Evolutionary conservation across 2,888 invertebrate genomes (phyloP).

Genomic region (Sphaeridia pumilis): DNA sequence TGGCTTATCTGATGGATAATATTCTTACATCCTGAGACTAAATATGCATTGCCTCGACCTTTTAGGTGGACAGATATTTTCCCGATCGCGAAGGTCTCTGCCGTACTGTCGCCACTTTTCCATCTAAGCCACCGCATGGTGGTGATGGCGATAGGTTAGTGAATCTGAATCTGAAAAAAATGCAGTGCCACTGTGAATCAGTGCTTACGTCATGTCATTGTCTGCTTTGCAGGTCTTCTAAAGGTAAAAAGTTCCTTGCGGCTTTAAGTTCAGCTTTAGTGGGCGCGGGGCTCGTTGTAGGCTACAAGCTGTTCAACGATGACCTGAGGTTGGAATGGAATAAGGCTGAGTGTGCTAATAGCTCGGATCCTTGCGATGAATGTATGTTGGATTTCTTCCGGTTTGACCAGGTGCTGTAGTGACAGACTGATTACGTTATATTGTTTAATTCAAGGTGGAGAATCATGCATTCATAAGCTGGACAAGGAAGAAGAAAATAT

Average conservation of each 20-base stretch:
- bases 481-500: constrained; percentile 33
- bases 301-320: constrained; percentile 9
- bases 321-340: constrained; percentile 7
- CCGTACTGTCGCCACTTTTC: constrained; percentile 8
- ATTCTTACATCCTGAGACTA: no score
- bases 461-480: constrained; percentile 30
- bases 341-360: constrained; percentile 15
- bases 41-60: no score
- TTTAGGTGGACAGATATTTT: constrained; percentile 6
- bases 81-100: background rate
- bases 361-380: constrained; percentile 10
- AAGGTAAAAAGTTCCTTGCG: constrained; percentile 6
- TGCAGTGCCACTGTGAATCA: background rate
- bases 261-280: constrained; percentile 13
- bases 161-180: background rate
- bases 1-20: no score
- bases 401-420: no score
- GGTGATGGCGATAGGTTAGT: constrained; percentile 7
- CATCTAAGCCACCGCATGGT: constrained; percentile 1
- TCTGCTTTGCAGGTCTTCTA: constrained; percentile 13
- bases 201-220: no score
- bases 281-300: constrained; percentile 10
- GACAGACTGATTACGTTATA: no score
- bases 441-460: constrained; percentile 13
- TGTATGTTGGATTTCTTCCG: constrained; percentile 4